These are phyloP conservation scores for Tanaodytes sp. DNA, from an alignment of 2,888 invertebrate species.

Conservation along the genomic window DNA sequence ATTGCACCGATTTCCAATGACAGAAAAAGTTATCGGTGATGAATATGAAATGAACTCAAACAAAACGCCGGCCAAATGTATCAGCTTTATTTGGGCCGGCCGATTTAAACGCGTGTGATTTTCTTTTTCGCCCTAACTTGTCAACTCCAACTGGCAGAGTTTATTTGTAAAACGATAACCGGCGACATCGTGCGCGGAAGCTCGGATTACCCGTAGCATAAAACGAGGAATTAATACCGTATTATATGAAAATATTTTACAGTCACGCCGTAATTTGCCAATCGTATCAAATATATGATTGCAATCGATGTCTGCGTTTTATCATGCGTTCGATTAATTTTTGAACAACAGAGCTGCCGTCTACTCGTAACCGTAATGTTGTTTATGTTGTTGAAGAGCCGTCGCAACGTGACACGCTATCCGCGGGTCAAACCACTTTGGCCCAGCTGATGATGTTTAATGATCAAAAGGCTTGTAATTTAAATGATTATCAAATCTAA, in stretches of 20 bases:
- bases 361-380: no score
- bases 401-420: no score
- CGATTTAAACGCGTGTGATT: slow-evolving; percentile 25
- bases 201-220: no score
- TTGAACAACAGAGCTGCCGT: no score
- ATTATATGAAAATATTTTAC: slow-evolving; percentile 45
- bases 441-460: no score
- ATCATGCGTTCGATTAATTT: slow-evolving; percentile 35
- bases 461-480: no score
- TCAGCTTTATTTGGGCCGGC: slow-evolving; percentile 20
- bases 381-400: no score
- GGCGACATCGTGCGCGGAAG: slow-evolving; percentile 30
- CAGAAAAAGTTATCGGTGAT: slow-evolving; percentile 2
- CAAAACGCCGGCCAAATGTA: slow-evolving; percentile 5
- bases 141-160: slow-evolving; percentile 29
- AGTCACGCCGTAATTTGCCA: slow-evolving; percentile 14
- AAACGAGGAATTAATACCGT: slow-evolving; percentile 43
- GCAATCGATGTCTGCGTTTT: slow-evolving; percentile 34
- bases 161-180: slow-evolving; percentile 42
- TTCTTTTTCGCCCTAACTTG: slow-evolving; percentile 10
- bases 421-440: no score
- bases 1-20: slow-evolving; percentile 9
- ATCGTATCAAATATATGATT: slow-evolving; percentile 37
- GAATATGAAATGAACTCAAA: slow-evolving; percentile 23
- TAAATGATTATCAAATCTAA: slow-evolving; percentile 12